These are phyloP conservation scores for Crotalus helleri DNA, from an alignment of 2,113 vertebrate genomes.

Conservation along the genomic window DNA sequence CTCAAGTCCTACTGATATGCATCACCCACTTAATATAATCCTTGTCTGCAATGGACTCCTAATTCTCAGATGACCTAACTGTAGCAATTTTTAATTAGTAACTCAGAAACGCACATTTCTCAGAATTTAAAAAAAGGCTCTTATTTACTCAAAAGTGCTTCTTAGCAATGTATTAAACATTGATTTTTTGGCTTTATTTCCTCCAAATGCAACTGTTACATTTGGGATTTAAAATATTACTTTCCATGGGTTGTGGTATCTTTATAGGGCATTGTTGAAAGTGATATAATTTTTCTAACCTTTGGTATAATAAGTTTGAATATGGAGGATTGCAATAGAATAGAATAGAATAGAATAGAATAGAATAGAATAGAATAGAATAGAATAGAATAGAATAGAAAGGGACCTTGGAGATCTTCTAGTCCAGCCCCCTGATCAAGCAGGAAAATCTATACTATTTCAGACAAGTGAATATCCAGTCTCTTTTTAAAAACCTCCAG, in stretches of 20 bases:
- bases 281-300: not conserved
- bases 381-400: too few species aligned
- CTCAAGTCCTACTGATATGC: not conserved
- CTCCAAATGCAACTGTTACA: not conserved
- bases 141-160: not conserved
- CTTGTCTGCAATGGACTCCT: not conserved
- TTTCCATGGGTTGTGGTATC: not conserved
- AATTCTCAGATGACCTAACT: not conserved
- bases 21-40: not conserved
- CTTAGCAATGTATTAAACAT: not conserved
- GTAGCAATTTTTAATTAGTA: not conserved
- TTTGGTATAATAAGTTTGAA: not conserved
- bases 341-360: too few species aligned
- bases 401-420: too few species aligned
- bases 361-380: too few species aligned
- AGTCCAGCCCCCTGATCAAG: too few species aligned
- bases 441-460: too few species aligned
- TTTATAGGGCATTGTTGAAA: not conserved
- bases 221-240: not conserved
- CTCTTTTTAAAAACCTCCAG: too few species aligned
- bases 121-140: not conserved
- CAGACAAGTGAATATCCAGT: too few species aligned
- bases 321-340: not conserved
- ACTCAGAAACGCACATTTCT: not conserved
- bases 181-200: not conserved